phyloP scores from a whole-genome alignment of 2,888 invertebrate species.

The Yponomeuta evonymella region DNA sequence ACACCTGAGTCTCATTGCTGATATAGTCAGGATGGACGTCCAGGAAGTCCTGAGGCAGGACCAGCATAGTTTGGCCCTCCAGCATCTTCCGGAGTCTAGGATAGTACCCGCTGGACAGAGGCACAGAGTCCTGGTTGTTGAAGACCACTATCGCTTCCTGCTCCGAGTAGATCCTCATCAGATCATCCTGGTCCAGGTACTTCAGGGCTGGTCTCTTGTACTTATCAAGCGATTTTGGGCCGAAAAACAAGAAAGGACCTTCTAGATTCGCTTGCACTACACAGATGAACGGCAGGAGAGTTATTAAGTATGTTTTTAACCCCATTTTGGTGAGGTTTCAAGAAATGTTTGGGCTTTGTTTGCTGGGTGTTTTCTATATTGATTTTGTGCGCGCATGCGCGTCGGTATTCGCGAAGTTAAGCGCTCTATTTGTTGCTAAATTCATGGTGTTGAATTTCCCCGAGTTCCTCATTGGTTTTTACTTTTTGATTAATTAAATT shows the following conservation, averaged over 20 bases:
- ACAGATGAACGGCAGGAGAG: background rate
- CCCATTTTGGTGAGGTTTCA: background rate
- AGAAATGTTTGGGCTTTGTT: background rate
- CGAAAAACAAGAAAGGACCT: slow-evolving; percentile 78
- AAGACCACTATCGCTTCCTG: slow-evolving; percentile 77
- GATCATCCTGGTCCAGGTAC: slow-evolving; percentile 70
- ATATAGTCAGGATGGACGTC: slow-evolving; percentile 77
- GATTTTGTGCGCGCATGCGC: background rate
- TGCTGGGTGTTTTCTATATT: background rate
- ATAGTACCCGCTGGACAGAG: slow-evolving; percentile 70
- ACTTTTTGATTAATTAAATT: too few species aligned
- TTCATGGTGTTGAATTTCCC: background rate
- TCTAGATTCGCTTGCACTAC: slow-evolving; percentile 55
- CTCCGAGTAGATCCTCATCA: slow-evolving; percentile 75
- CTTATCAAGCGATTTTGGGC: slow-evolving; percentile 64
- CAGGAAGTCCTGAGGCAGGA: slow-evolving; percentile 74
- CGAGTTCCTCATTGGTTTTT: background rate
- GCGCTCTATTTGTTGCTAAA: background rate
- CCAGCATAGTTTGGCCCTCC: slow-evolving; percentile 65
- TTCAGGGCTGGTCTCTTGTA: slow-evolving; percentile 70
- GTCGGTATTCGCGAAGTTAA: background rate
- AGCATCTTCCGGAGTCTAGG: slow-evolving; percentile 75
- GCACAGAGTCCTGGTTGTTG: slow-evolving; percentile 74
- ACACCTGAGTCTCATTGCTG: slow-evolving; percentile 77
- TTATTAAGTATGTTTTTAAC: background rate